Percentiles rank a stretch among this genome's conserved stretches.
These are phyloP conservation scores for Otis tarda DNA, from an alignment of 2,113 vertebrate genomes.

Conservation along the genomic window DNA sequence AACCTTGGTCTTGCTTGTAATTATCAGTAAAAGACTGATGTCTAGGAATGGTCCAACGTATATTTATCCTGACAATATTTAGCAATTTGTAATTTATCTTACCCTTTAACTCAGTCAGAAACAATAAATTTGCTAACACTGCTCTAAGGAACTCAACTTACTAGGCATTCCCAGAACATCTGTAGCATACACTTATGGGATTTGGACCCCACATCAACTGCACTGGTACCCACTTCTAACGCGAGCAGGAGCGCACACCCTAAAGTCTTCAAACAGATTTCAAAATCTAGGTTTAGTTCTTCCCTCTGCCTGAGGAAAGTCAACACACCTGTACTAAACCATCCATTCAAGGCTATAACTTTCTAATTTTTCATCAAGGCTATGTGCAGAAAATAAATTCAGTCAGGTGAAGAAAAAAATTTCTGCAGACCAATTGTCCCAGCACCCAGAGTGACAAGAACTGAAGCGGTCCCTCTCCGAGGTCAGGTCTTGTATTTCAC, in stretches of 20 bases:
- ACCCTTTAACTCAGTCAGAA: background rate
- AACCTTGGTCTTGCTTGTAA: background rate
- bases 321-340: background rate
- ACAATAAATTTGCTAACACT: background rate
- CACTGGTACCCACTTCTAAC: fast-evolving
- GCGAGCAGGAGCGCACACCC: fast-evolving
- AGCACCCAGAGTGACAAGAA: background rate
- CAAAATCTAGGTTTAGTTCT: background rate
- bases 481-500: background rate
- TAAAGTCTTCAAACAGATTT: background rate
- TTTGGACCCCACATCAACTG: background rate
- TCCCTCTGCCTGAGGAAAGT: background rate
- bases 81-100: background rate
- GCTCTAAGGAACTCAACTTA: background rate
- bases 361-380: background rate
- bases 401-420: background rate
- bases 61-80: background rate
- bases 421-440: background rate
- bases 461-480: background rate
- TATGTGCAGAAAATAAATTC: background rate
- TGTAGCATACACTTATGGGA: background rate
- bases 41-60: background rate
- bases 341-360: background rate
- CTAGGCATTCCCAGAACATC: background rate
- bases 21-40: fast-evolving